Evolutionary conservation across 2,888 invertebrate genomes (phyloP), one percentile per base, ranked within the genome.

Genomic region (Cancer borealis): DNA sequence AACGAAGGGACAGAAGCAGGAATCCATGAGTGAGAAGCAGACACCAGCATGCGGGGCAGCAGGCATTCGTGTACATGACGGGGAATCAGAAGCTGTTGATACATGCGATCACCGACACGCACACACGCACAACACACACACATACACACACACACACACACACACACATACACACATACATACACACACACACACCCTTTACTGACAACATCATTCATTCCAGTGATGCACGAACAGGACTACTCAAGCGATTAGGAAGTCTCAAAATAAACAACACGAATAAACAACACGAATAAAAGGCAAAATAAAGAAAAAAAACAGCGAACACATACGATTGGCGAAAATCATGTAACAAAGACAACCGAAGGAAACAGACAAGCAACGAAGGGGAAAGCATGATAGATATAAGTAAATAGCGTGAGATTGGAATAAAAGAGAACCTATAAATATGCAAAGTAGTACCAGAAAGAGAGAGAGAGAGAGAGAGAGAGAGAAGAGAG

Each of bases 401-500:
- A 79, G 79, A 79, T 79, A 79, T 79, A 79, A 79, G 30, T 79
- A 79, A 79, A 79, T 30, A 12, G 79, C 10, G 21, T 1, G 26
- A 79, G 79, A 30, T 79, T 79, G 79, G 79, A 79, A 79, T 8
- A 79, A 30, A 79, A 79, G 79, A 30, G 12, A 79, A 79, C 12
- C 79, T 79, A 79, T 79, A 79, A 79, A 79, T 79, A 79, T 79
- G 79, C 30, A 79, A 79, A 79, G 79, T 79, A 79, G 79, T 30
- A 30, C n/a, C 54, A 54, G 73, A 73, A n/a, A 73, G 73, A 73
- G 73, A 73, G 73, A 73, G 73, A 21, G 73, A 73, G 73, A 73
- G 73, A 21, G 73, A 73, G 73, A 73, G 73, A 73, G 73, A 73
- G 73, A 73, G 73, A 73, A 73, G 73, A 73, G 73, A 73, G 73